Percentiles rank a stretch among this genome's conserved stretches.
Conservation (phyloP, 1,140 invertebrate species). For the Ditylenchus dipsaci region DNA sequence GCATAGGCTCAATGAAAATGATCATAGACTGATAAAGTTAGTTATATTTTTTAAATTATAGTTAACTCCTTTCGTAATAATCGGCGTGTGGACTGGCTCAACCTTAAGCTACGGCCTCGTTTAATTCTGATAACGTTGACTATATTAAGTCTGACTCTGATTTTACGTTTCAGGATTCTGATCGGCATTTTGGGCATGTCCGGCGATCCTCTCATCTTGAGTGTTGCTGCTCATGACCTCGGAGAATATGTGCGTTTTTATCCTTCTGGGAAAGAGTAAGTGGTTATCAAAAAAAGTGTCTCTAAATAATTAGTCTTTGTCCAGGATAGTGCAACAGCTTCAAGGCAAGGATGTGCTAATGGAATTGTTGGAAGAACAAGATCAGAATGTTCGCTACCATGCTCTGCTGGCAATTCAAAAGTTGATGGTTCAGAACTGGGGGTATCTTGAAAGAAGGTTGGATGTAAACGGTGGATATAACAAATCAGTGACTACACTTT, state of each 20-base stretch:
- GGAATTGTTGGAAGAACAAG: conserved; percentile 87
- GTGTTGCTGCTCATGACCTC: conserved; percentile 94
- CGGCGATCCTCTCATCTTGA: conserved; percentile 63
- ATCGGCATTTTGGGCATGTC: conserved; percentile 38
- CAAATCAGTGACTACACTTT: too few species aligned
- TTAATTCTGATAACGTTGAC: too few species aligned
- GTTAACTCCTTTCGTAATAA: too few species aligned
- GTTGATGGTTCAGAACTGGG: conserved; percentile 96
- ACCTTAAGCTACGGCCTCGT: too few species aligned
- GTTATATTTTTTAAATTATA: too few species aligned
- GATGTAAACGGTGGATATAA: conserved; percentile 60
- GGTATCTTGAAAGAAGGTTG: conserved; percentile 88
- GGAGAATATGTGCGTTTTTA: conserved; percentile 98
- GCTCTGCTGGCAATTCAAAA: conserved; percentile 96
- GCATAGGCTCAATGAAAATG: conserved; percentile 87
- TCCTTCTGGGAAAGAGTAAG: conserved; percentile 92
- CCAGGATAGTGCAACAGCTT: conserved; percentile 87
- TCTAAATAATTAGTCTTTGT: too few species aligned
- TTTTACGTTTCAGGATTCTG: conserved; percentile 28
- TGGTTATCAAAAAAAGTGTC: too few species aligned
- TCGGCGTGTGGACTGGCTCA: too few species aligned
- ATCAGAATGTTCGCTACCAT: conserved; percentile 96
- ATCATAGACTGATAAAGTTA: conserved; percentile 82
- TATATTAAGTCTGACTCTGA: too few species aligned
- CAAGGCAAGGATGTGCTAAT: conserved; percentile 96